Evolutionary conservation across 2,888 invertebrate genomes (phyloP).

Genomic region (Geophilus truncorum): DNA sequence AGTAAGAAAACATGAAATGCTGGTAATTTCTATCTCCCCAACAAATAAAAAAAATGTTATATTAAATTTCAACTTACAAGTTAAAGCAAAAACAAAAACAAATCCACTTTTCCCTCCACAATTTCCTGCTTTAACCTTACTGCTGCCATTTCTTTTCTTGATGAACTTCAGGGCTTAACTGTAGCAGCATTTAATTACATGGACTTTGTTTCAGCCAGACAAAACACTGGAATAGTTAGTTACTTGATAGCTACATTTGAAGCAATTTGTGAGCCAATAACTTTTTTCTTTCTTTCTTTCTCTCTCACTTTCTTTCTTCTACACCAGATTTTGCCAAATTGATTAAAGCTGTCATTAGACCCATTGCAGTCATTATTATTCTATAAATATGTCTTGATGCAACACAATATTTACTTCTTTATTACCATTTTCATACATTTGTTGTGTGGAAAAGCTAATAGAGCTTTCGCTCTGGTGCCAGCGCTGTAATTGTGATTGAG

Average conservation of each 20-base stretch:
- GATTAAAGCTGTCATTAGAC: not conserved
- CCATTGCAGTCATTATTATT: too few relatives aligned
- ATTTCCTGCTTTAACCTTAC: not conserved
- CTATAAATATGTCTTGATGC: too few relatives aligned
- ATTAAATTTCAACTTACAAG: too few relatives aligned
- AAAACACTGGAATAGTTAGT: not conserved
- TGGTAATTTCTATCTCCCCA: too few relatives aligned
- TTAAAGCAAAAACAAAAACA: too few relatives aligned
- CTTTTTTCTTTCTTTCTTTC: not conserved
- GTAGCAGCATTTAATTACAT: not conserved
- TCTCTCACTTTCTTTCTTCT: not conserved
- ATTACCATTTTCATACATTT: too few relatives aligned
- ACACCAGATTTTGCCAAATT: not conserved
- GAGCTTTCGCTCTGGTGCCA: too few relatives aligned
- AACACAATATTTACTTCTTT: too few relatives aligned
- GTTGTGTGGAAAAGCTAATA: too few relatives aligned
- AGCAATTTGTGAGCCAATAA: not conserved
- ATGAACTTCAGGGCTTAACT: not conserved
- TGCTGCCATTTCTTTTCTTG: not conserved
- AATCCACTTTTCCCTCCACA: not conserved
- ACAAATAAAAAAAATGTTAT: not conserved
- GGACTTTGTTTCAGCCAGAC: not conserved
- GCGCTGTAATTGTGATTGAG: not conserved
- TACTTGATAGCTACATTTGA: conserved; percentile 1
- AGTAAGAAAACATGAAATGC: not conserved